Percentiles rank a stretch among this genome's conserved stretches.
phyloP scores from a whole-genome alignment of 2,888 invertebrate species.

The Andrena praecox region DNA sequence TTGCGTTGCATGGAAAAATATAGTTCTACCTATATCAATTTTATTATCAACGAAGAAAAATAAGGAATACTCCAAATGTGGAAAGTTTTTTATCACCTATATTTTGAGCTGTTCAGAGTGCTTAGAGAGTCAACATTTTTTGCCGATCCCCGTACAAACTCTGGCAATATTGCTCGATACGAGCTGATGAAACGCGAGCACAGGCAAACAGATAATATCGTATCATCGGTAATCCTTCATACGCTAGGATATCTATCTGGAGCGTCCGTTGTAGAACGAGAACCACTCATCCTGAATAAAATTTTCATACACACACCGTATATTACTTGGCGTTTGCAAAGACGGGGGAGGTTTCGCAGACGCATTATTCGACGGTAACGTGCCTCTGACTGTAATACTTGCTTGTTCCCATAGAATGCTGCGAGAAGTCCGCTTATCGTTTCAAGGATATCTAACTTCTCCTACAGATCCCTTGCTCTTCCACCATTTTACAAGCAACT shows the following conservation, averaged over 20 bases:
- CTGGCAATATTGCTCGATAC: background rate
- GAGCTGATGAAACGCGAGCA: slow-evolving; percentile 4
- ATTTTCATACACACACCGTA: slow-evolving; percentile 46
- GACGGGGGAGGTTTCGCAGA: slow-evolving; percentile 18
- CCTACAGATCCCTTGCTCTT: background rate
- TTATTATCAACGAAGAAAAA: too few species aligned
- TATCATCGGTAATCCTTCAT: slow-evolving; percentile 33
- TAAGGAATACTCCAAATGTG: background rate
- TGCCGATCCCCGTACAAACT: background rate
- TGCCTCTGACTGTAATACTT: slow-evolving; percentile 27
- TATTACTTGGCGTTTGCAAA: slow-evolving; percentile 24
- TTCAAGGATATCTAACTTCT: slow-evolving; percentile 5
- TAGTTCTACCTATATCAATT: background rate
- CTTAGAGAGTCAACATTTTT: background rate
- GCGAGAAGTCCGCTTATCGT: slow-evolving; percentile 6
- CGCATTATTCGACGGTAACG: slow-evolving; percentile 51
- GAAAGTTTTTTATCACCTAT: background rate
- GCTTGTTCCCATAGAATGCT: slow-evolving; percentile 25
- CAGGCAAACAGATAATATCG: slow-evolving; percentile 17
- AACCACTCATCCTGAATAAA: slow-evolving; percentile 44
- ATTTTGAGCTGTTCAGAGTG: too few species aligned
- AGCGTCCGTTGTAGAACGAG: slow-evolving; percentile 32
- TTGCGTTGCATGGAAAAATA: background rate
- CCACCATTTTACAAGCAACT: background rate
- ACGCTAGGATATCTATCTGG: slow-evolving; percentile 1